A percentile compares a stretch with the other conserved stretches of the same genome.
Conservation (phyloP, 2,113 vertebrate species). For the Caloenas nicobarica region DNA sequence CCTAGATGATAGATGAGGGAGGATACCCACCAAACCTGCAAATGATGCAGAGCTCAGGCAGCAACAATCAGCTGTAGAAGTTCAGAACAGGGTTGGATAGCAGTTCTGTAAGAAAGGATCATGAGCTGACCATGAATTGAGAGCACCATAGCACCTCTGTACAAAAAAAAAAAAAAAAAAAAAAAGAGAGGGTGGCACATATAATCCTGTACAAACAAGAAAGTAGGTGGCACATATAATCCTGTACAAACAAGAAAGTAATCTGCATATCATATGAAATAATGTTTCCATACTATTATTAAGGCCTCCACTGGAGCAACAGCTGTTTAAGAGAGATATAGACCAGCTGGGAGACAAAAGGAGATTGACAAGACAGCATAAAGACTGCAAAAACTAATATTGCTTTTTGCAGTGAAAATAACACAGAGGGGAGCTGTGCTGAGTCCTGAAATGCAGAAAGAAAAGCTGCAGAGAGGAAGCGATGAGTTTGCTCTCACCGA, state of each 20-base stretch:
- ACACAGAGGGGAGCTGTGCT: background rate
- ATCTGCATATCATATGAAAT: background rate
- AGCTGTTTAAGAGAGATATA: background rate
- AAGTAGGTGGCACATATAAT: background rate
- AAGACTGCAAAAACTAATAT: background rate
- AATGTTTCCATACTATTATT: background rate
- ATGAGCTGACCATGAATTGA: background rate
- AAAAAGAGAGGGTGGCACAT: rapidly evolving
- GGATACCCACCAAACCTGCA: background rate
- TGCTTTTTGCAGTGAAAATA: background rate
- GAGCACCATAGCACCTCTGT: background rate
- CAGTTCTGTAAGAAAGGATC: background rate
- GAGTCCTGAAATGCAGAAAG: background rate
- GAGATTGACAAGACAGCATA: background rate
- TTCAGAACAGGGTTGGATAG: background rate
- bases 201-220: background rate
- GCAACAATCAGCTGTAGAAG: background rate
- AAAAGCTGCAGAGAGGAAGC: background rate
- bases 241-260: background rate
- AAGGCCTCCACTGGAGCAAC: background rate
- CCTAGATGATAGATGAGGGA: background rate
- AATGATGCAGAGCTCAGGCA: background rate
- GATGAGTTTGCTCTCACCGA: background rate
- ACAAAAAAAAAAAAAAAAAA: background rate
- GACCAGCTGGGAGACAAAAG: background rate